Base-by-base conservation (phyloP, 2,797 vertebrate genomes). In the Chelidonichthys spinosus region DNA sequence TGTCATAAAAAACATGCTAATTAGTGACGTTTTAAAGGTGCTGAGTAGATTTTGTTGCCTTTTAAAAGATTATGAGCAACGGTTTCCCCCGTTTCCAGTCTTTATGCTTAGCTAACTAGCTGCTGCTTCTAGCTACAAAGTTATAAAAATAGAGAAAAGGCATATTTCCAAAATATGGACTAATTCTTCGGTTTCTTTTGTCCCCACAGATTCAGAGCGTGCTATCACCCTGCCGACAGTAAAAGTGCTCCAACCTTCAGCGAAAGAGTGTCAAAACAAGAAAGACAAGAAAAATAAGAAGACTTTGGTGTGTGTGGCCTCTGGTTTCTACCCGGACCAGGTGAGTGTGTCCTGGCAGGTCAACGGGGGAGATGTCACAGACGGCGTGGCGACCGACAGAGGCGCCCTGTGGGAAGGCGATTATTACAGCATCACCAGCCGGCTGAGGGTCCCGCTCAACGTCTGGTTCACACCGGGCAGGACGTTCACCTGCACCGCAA, bases 261-360 rank as follows among this genome's bases (percentile, higher is more conserved):
- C 1, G 0, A n/a, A 11, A 0, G 84, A 90, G 66, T 90, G 90
- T 69, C 14, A 2, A 39, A 56, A 68, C 9, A 3, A 76, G 3
- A 50, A 61, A 11, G 5, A 17, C 6, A 79, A 88, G 8, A 18
- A 7, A 1, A 5, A 14, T 14, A 6, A 56, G 0, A 79, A 88
- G 76, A 93, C 92, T 8, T 52, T 94, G 40, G 77, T 94, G n/a
- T 94, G 92, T 63, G 42, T 89, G 84, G 92, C 69, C 47, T 33
- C 37, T 2, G 0, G 0, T 2, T 94, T 94, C 81, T 94, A 94
- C 81, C 94, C 94, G 1, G 92, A 94, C 70, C 92, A 94, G 39
- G 87, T 94, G 18, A 1, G 0, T 0, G 76, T 93, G 63, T 49
- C 0, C 35, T 94, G 94, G 94, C 1, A 10, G 42, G 2, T 76